These are phyloP conservation scores for Cyanoramphus novaezelandiae DNA, from an alignment of 2,113 vertebrate genomes.

Conservation along the genomic window DNA sequence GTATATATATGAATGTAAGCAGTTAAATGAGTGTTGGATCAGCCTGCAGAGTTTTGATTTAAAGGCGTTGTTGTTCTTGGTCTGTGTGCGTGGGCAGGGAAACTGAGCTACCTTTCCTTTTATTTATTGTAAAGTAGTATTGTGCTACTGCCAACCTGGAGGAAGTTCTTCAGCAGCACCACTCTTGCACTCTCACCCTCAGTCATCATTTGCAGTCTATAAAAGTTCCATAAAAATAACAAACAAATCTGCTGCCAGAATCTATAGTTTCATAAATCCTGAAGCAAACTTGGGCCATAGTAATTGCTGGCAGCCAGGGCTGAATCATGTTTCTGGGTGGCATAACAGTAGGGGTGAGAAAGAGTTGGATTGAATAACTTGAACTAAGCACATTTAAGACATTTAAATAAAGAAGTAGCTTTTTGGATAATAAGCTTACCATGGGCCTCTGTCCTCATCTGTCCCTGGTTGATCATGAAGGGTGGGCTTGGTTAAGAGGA, in stretches of 20 bases:
- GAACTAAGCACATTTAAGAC: background rate
- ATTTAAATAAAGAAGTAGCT: background rate
- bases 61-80: background rate
- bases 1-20: background rate
- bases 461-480: background rate
- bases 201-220: background rate
- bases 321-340: background rate
- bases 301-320: background rate
- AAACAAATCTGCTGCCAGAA: conserved; percentile 6
- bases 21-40: background rate
- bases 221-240: background rate
- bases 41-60: background rate
- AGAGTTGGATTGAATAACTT: background rate
- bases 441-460: background rate
- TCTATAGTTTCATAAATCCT: conserved; percentile 6
- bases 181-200: background rate
- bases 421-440: background rate
- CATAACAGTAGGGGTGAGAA: background rate
- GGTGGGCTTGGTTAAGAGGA: background rate
- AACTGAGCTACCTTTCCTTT: background rate
- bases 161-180: background rate
- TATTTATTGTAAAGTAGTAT: background rate
- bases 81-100: background rate
- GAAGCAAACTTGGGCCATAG: background rate
- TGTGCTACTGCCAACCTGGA: background rate